phyloP scores from a whole-genome alignment of 2,797 vertebrate species.

The Chelidonichthys spinosus region DNA sequence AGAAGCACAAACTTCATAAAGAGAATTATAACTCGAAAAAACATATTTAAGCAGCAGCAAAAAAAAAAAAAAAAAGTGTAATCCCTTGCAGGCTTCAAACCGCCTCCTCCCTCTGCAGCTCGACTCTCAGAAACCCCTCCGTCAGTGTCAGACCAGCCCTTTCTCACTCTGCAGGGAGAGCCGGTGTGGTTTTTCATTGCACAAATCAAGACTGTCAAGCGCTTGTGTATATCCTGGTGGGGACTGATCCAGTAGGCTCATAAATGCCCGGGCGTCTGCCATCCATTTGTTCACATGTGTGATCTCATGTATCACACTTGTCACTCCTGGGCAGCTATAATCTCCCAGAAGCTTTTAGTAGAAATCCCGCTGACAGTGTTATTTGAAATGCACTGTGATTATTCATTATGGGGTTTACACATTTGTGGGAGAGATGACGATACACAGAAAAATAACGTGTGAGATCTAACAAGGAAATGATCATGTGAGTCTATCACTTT shows the following conservation, averaged over 20 bases:
- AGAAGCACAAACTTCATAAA: background rate
- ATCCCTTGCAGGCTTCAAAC: background rate
- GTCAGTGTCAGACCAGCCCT: conserved; percentile 24
- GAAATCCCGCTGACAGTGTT: conserved; percentile 65
- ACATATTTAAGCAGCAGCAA: background rate
- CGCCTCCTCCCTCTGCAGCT: conserved; percentile 5
- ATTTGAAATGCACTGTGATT: conserved; percentile 67
- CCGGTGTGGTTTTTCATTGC: conserved; percentile 53
- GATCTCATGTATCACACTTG: conserved; percentile 69
- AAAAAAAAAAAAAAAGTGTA: too few relatives aligned
- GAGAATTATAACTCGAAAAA: conserved; percentile 39
- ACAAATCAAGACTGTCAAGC: conserved; percentile 61
- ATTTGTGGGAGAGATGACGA: conserved; percentile 30
- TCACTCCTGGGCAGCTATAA: conserved; percentile 57
- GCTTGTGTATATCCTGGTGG: conserved; percentile 41
- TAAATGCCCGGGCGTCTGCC: conserved; percentile 59
- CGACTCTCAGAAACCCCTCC: conserved; percentile 22
- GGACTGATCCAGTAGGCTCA: conserved; percentile 50
- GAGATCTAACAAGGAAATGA: conserved; percentile 16
- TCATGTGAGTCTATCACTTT: background rate
- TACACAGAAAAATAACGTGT: conserved; percentile 18
- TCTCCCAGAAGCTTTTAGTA: conserved; percentile 67
- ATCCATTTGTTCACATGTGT: conserved; percentile 67
- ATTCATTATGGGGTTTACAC: conserved; percentile 61
- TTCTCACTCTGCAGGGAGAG: conserved; percentile 28